Evolutionary conservation across 2,888 invertebrate species (phyloP), one percentile per base, ranked within the genome.

Genomic region (Drosophila setosimentum): DNA sequence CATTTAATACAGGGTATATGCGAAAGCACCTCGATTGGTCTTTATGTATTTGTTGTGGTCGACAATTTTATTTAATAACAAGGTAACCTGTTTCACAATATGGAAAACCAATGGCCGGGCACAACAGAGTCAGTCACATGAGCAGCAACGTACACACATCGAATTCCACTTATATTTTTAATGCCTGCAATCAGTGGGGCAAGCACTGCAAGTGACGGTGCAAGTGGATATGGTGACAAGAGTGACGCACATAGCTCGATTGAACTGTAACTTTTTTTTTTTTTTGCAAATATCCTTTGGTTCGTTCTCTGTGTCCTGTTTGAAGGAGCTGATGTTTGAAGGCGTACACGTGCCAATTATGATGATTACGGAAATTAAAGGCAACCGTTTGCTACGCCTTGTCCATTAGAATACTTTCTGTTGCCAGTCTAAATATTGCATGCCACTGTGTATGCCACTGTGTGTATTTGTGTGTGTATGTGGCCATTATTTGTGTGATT

Each of bases 21-120:
- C 13, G 30, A 50, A 30, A 8, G 30, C 11, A 18, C 29, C 8
- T 11, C 29, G 55, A 7, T 3, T 16, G 16, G 30, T 16, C 35
- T 45, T 59, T 65, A 51, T 64, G 64, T 68, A 54, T 73, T 66
- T 35, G 51, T 67, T 70, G 73, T 81, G 73, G 87, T 58, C 73
- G 59, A 68, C 81, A 86, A 88, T 87, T 90, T 78, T 81, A 83
- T 83, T 89, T 89, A 90, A 87, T 87, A 72, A 89, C 83, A 87
- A 83, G 76, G 87, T 73, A 87, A 86, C 77, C 73, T 75, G n/a
- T 73, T 86, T 88, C 80, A 73, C 66, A 71, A 68, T 65, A 73
- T 78, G 75, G 76, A 76, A 83, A 88, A 50, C 58, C 68, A 70
- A 53, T 29, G 45, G 45, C 32, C 49, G 33, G 33, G 50, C 24